Percentiles rank a stretch among this genome's conserved stretches.
These are phyloP conservation scores for Drosophila affinis DNA, from an alignment of 2,888 invertebrate species.

Conservation along the genomic window DNA sequence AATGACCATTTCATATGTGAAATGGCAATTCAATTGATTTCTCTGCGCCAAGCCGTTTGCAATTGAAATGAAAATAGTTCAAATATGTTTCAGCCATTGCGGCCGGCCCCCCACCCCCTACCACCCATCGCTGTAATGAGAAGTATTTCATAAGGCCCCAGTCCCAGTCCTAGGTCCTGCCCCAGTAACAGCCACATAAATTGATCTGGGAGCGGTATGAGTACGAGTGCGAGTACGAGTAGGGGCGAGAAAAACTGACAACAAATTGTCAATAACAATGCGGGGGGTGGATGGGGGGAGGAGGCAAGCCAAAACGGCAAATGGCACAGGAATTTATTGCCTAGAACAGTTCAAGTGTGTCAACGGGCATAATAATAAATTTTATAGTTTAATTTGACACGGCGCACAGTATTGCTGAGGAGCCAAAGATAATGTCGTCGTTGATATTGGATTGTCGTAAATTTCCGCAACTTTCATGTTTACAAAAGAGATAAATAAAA, in stretches of 20 bases:
- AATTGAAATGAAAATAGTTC: constrained; percentile 78
- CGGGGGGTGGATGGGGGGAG: constrained; percentile 10
- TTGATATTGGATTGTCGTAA: constrained; percentile 20
- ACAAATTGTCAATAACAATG: constrained; percentile 77
- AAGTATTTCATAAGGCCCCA: constrained; percentile 73
- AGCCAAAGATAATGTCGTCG: constrained; percentile 5
- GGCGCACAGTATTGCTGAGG: constrained; percentile 34
- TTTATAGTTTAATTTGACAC: constrained; percentile 69
- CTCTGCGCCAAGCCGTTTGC: constrained; percentile 66
- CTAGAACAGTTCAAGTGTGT: constrained; percentile 70
- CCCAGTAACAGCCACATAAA: constrained; percentile 55
- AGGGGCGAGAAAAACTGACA: constrained; percentile 60
- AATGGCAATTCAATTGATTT: constrained; percentile 80
- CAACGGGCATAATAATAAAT: constrained; percentile 72
- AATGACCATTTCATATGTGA: constrained; percentile 79
- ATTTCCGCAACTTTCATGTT: constrained; percentile 3
- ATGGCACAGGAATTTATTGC: constrained; percentile 64
- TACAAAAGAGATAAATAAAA: neutral
- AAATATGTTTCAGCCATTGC: constrained; percentile 68
- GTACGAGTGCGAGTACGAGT: neutral
- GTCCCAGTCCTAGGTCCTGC: neutral
- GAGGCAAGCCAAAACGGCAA: constrained; percentile 54
- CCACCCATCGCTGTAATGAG: constrained; percentile 57
- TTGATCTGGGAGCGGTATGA: constrained; percentile 30
- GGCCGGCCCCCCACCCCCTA: neutral